Evolutionary conservation across 2,797 vertebrate species (phyloP).

Genomic region (Lepus townsendii): DNA sequence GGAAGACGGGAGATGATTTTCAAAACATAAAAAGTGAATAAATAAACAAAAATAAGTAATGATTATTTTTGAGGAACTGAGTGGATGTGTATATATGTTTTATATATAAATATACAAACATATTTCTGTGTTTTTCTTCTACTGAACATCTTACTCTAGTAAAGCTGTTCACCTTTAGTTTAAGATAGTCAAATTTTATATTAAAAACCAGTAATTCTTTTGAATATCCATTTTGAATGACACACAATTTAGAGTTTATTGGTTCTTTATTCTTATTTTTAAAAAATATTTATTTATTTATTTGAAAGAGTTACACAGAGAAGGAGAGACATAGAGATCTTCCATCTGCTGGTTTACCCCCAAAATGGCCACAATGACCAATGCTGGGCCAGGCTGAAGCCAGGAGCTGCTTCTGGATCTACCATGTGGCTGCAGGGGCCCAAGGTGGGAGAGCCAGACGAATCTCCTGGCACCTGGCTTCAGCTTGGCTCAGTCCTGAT

Average conservation of each 20-base stretch:
- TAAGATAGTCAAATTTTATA: not conserved
- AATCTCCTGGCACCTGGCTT: too few species aligned
- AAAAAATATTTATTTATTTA: not conserved
- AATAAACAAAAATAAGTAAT: not conserved
- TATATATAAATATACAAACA: not conserved
- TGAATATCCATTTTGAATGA: constrained; percentile 36
- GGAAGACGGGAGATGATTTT: too few species aligned
- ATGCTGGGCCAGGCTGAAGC: too few species aligned
- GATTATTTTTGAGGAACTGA: not conserved
- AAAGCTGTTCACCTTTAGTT: constrained; percentile 35
- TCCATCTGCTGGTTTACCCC: too few species aligned
- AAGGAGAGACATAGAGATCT: too few species aligned
- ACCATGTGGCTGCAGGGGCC: too few species aligned
- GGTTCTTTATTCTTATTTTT: not conserved
- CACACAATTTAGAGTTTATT: not conserved
- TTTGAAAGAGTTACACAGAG: too few species aligned
- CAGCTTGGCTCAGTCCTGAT: too few species aligned
- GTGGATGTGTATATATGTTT: not conserved
- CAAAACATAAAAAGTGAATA: too few species aligned
- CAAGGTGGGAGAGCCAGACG: too few species aligned
- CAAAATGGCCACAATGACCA: too few species aligned
- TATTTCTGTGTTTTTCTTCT: not conserved
- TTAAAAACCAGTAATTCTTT: not conserved
- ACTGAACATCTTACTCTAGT: not conserved
- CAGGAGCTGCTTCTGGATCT: too few species aligned